Conservation (phyloP, 1,140 invertebrate genomes). For the Linepithema humile region DNA sequence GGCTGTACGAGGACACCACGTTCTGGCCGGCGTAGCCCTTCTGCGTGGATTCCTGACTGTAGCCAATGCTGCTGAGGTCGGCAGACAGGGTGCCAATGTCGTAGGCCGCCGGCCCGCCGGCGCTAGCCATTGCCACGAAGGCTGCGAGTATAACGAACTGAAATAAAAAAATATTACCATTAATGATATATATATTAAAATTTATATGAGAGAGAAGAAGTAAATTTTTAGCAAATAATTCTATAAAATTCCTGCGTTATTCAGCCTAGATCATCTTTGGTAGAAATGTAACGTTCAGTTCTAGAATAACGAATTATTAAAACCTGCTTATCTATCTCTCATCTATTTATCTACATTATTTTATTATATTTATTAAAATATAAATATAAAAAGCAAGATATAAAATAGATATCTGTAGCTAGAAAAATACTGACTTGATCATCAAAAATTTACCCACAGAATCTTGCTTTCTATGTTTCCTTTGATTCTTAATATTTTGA, state of each 20-base stretch:
- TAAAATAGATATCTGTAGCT: background rate
- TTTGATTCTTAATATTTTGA: background rate
- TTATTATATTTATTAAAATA: background rate
- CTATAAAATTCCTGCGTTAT: no score
- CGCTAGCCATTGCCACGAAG: constrained; percentile 75
- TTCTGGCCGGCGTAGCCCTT: constrained; percentile 85
- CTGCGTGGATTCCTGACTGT: constrained; percentile 85
- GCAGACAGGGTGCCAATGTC: constrained; percentile 82
- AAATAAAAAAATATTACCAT: background rate
- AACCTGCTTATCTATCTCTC: background rate
- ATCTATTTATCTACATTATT: background rate
- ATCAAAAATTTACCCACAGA: background rate
- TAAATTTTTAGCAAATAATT: background rate
- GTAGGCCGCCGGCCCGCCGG: constrained; percentile 84
- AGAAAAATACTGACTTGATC: background rate
- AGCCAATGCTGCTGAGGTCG: constrained; percentile 83
- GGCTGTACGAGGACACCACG: constrained; percentile 84
- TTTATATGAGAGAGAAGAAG: background rate
- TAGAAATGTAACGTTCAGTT: no score
- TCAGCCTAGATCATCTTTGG: no score
- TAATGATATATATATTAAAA: background rate
- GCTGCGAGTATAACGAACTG: constrained; percentile 77
- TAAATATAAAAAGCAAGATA: background rate
- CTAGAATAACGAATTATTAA: background rate
- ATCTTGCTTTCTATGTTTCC: background rate